Evolutionary conservation across 1,140 invertebrate genomes (phyloP), one percentile per base, ranked within the genome.

Genomic region (Lysiphlebus fabarum): DNA sequence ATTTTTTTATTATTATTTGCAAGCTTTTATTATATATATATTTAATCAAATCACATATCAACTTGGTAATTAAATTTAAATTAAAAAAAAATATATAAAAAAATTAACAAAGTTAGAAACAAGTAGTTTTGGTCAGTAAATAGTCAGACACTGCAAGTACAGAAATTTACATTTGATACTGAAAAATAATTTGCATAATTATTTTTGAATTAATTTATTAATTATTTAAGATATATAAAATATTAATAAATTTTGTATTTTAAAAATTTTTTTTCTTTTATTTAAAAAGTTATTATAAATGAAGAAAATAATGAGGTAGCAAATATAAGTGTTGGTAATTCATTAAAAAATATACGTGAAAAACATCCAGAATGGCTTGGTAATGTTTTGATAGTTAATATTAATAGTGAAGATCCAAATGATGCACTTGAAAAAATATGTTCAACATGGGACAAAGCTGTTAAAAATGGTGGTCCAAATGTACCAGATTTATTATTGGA

Each of bases 401-500:
- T 77, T 14, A 76, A 77, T 45, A 65, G 62, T 7, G 60, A 56
- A 0, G 71, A 75, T 26, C 38, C 70, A 0, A 61, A 63, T 34
- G 64, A 65, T 5, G 63, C 68, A 10, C 50, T 74, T 4, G 64
- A 73, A 5, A 49, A 14, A 0, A 69, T 80, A 36, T 80, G 78
- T 51, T 47, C 62, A 0, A 42, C 49, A 0, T 80, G 76, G 75
- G 67, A 68, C n/a, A 36, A 47, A 0, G 67, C 72, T 0, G 45
- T 77, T 7, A 33, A 59, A 4, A 59, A 53, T 10, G 62, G 63
- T 1, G 42, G 65, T 1, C 82, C 84, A 40, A 83, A 83, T 61
- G 80, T 82, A 0, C 91, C 92, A 0, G 89, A 93, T 76, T 71
- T 93, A 0, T 83, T 93, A 7, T 73, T 94, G 57, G 91, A 93